Evolutionary conservation across 2,888 invertebrate genomes (phyloP), one percentile per base, ranked within the genome.

Genomic region (Pristionchus exspectatus): DNA sequence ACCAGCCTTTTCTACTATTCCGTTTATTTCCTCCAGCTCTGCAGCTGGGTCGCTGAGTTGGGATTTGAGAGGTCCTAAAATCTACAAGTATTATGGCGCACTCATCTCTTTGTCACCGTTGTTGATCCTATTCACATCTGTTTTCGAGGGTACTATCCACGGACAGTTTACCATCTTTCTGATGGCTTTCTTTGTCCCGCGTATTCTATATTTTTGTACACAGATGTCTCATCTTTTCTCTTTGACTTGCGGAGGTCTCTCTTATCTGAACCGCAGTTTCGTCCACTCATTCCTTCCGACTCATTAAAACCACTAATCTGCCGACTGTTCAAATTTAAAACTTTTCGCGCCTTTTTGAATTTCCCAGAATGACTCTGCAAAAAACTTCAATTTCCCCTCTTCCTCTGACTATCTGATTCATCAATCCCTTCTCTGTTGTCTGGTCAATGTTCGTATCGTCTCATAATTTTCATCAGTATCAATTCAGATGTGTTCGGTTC

Each of bases 401-500:
- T 50, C 10, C 44, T 50, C 44, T 7, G 44, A 50, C 44, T 9
- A 50, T 50, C 83, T 50, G 74, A 38, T 21, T 74, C 74, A 38
- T 74, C 33, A 33, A 30, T 74, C 33, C 4, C 33, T 16, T 18
- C 74, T 74, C 0, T 74, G 33, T 38, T 72, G 2, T n/a, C 72
- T 74, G 21, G 3, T 38, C 74, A 10, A 16, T 27, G 72, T 4
- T 1, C 10, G 2, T 59, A 24, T 63, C 9, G 44, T 50, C 44
- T 50, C 44, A 44, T 44, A 44, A n/a, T 44, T 50, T 50, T 50
- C 10, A 50, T 50, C 44, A 50, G 44, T 24, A 24, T 1, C n/a
- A 24, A 4, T 7, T 24, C 59, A 66, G 44, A 87, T 88, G 87
- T 88, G 87, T 24, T 74, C 87, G 0, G 87, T 88, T 24, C 87